Conservation (phyloP, 2,888 invertebrate genomes). For the Odontomyia ornata region DNA sequence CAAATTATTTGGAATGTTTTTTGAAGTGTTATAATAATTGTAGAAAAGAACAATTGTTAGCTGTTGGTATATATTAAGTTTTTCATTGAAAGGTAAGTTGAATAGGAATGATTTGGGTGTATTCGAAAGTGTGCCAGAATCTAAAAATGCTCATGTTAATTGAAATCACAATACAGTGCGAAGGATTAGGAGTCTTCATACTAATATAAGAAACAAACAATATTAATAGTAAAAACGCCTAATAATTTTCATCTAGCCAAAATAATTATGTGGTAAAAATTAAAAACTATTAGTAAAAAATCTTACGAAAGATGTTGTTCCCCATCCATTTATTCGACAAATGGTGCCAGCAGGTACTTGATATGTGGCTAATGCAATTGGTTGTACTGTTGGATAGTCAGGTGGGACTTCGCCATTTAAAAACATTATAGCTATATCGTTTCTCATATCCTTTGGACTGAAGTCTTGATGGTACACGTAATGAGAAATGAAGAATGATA, state of each 20-base stretch:
- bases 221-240: too few relatives aligned
- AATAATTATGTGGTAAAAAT: neutral
- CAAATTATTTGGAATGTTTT: too few relatives aligned
- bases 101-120: too few relatives aligned
- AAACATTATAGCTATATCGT: conserved; percentile 58
- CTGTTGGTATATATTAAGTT: too few relatives aligned
- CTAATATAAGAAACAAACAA: too few relatives aligned
- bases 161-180: too few relatives aligned
- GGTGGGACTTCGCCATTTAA: conserved; percentile 56
- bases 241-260: neutral
- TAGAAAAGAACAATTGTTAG: too few relatives aligned
- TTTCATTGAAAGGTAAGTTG: too few relatives aligned
- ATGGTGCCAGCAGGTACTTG: conserved; percentile 51
- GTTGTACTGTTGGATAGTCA: conserved; percentile 56
- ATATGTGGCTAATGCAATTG: conserved; percentile 54
- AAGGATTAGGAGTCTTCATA: too few relatives aligned
- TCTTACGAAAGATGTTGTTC: conserved; percentile 55
- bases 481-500: conserved; percentile 55
- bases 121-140: too few relatives aligned
- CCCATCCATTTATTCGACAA: conserved; percentile 62
- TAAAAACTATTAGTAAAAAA: neutral
- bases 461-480: conserved; percentile 51
- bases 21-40: too few relatives aligned
- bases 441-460: conserved; percentile 53
- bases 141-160: too few relatives aligned